These are phyloP conservation scores for Beris chalybata DNA, from an alignment of 2,888 invertebrate genomes.

Conservation along the genomic window DNA sequence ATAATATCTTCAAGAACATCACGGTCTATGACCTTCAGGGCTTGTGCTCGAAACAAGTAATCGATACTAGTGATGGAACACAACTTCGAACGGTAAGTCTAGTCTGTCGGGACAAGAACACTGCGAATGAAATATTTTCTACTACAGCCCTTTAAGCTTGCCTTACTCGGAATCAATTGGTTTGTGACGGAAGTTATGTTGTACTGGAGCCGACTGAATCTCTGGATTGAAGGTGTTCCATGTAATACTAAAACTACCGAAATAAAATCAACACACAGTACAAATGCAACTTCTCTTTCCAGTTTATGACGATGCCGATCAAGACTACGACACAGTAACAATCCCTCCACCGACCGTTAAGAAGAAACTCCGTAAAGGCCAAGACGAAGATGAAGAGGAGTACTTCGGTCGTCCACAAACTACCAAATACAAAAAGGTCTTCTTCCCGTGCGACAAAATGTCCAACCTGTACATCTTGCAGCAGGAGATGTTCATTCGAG, in stretches of 20 bases:
- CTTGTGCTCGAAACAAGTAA: constrained; percentile 63
- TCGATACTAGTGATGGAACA: constrained; percentile 48
- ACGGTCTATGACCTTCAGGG: constrained; percentile 86
- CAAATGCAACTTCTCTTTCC: constrained; percentile 1
- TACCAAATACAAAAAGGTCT: constrained; percentile 47
- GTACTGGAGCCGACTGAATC: constrained; percentile 49
- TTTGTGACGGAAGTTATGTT: constrained; percentile 53
- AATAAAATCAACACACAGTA: not conserved
- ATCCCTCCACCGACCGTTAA: constrained; percentile 43
- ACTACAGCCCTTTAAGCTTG: constrained; percentile 56
- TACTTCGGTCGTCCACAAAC: constrained; percentile 51
- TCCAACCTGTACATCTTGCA: constrained; percentile 71
- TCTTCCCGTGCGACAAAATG: constrained; percentile 71
- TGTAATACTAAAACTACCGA: constrained; percentile 47
- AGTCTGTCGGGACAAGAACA: not conserved
- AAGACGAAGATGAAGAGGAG: constrained; percentile 55
- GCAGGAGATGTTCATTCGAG: constrained; percentile 59
- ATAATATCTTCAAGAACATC: constrained; percentile 72
- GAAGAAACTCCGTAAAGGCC: constrained; percentile 47
- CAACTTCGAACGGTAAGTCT: constrained; percentile 4
- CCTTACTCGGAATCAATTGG: constrained; percentile 56
- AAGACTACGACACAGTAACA: constrained; percentile 55
- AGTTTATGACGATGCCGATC: constrained; percentile 54
- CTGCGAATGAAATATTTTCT: constrained; percentile 16
- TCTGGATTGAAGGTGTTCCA: constrained; percentile 54